Conservation (phyloP, 2,888 invertebrate genomes). For the Molorchus minor region DNA sequence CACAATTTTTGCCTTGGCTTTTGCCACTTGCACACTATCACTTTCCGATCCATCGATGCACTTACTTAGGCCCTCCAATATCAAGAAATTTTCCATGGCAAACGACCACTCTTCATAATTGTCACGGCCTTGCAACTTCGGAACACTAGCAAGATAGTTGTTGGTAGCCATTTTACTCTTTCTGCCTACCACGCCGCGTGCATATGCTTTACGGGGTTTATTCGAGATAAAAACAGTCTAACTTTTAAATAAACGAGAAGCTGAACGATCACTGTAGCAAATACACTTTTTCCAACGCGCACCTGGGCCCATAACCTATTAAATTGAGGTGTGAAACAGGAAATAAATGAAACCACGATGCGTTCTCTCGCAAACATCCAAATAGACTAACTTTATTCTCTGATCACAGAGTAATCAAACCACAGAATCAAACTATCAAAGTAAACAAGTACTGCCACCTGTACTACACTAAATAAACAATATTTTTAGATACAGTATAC, state of each 20-base stretch:
- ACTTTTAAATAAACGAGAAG: background rate
- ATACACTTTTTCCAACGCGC: background rate
- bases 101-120: constrained; percentile 40
- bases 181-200: background rate
- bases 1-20: constrained; percentile 9
- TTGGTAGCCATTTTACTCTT: background rate
- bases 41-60: constrained; percentile 6
- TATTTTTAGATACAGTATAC: background rate
- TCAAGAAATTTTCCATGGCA: constrained; percentile 33
- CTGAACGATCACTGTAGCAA: background rate
- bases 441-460: background rate
- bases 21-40: background rate
- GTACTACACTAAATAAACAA: background rate
- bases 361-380: background rate
- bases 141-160: constrained; percentile 27
- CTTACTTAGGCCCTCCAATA: constrained; percentile 22
- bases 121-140: constrained; percentile 36
- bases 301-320: constrained; percentile 9
- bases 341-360: background rate
- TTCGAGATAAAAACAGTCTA: background rate
- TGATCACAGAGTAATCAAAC: constrained; percentile 43
- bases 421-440: too few species aligned
- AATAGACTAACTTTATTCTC: constrained; percentile 33
- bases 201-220: background rate
- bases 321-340: background rate